phyloP scores from a whole-genome alignment of 2,888 invertebrate species.

The Limnephilus rhombicus region DNA sequence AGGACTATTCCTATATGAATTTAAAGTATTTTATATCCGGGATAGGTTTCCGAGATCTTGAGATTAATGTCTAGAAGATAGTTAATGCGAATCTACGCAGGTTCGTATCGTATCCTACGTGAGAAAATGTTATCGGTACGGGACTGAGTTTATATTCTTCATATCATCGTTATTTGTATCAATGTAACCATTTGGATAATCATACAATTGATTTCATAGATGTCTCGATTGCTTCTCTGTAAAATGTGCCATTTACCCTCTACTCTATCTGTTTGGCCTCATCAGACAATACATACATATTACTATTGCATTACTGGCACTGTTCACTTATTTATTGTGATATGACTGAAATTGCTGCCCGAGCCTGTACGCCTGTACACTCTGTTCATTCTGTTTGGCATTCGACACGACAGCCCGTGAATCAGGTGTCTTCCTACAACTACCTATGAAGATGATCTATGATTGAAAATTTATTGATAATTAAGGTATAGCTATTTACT shows the following conservation, averaged over 20 bases:
- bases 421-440: slow-evolving; percentile 64
- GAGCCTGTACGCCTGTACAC: slow-evolving; percentile 37
- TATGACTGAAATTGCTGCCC: slow-evolving; percentile 60
- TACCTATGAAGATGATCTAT: slow-evolving; percentile 63
- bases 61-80: slow-evolving; percentile 61
- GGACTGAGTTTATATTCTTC: slow-evolving; percentile 62
- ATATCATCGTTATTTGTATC: slow-evolving; percentile 61
- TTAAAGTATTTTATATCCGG: slow-evolving; percentile 59
- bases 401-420: slow-evolving; percentile 50
- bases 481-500: slow-evolving; percentile 80
- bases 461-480: slow-evolving; percentile 66
- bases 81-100: slow-evolving; percentile 52
- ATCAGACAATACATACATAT: slow-evolving; percentile 20
- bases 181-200: slow-evolving; percentile 57
- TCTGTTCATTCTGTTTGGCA: slow-evolving; percentile 37
- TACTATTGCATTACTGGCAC: slow-evolving; percentile 11
- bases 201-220: slow-evolving; percentile 59
- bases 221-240: slow-evolving; percentile 56
- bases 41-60: slow-evolving; percentile 60
- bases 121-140: slow-evolving; percentile 56
- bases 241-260: slow-evolving; percentile 63
- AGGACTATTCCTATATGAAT: slow-evolving; percentile 64
- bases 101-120: slow-evolving; percentile 57
- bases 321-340: slow-evolving; percentile 64
- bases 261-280: slow-evolving; percentile 35